phyloP scores from a whole-genome alignment of 2,797 vertebrate species.

The Limnodromus scolopaceus region DNA sequence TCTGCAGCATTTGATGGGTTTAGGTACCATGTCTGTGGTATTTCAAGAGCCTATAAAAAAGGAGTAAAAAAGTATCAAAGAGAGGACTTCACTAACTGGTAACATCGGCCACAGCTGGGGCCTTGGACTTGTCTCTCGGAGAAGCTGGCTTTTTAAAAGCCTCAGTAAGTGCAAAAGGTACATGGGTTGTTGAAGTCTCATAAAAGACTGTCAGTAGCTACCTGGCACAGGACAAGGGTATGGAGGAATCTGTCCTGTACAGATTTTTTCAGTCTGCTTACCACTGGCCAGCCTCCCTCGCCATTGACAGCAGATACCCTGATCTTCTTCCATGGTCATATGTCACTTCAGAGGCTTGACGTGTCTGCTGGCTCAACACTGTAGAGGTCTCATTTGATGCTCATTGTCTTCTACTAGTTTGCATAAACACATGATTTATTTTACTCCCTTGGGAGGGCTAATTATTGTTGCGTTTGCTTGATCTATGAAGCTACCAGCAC shows the following conservation, averaged over 20 bases:
- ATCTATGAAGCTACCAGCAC: background rate
- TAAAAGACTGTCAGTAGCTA: background rate
- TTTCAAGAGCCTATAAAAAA: background rate
- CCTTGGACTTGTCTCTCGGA: background rate
- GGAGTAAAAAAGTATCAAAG: background rate
- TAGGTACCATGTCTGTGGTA: background rate
- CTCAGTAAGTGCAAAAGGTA: background rate
- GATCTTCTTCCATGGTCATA: background rate
- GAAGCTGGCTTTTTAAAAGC: background rate
- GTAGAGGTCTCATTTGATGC: background rate
- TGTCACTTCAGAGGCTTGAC: background rate
- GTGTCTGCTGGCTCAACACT: accelerated
- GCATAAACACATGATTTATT: background rate
- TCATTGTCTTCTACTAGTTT: background rate
- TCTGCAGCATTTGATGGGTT: background rate
- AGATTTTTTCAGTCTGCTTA: background rate
- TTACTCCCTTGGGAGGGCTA: background rate
- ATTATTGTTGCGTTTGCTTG: background rate
- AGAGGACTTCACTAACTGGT: background rate
- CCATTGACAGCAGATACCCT: background rate
- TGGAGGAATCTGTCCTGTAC: background rate
- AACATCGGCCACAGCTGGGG: background rate
- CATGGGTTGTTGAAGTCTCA: background rate
- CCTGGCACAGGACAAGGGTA: background rate
- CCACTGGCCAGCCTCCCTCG: background rate